Evolutionary conservation across 2,113 vertebrate genomes (phyloP).

Genomic region (Ranitomeya variabilis): DNA sequence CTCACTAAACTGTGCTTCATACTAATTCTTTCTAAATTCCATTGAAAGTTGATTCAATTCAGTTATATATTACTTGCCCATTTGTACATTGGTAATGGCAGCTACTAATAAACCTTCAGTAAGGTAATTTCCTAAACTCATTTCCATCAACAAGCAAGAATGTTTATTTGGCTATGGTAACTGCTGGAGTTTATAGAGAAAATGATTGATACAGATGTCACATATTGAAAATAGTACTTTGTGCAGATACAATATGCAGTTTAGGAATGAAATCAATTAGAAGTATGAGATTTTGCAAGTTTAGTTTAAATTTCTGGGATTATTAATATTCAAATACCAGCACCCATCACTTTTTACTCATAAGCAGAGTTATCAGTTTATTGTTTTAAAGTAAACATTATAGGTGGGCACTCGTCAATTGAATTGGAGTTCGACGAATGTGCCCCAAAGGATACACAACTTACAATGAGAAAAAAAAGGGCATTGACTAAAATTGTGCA

Average conservation of each 20-base stretch:
- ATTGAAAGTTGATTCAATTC: background rate
- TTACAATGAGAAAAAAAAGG: too few species aligned
- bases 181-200: background rate
- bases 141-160: conserved; percentile 18
- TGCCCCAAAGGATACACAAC: too few species aligned
- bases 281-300: background rate
- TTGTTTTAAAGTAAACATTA: too few species aligned
- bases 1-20: too few species aligned
- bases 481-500: too few species aligned
- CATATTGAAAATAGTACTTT: background rate
- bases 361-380: too few species aligned
- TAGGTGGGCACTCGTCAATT: background rate
- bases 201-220: conserved; percentile 15
- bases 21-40: background rate
- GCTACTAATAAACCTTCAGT: conserved; percentile 14
- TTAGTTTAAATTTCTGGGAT: background rate
- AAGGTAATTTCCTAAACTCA: conserved; percentile 29
- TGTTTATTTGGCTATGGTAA: conserved; percentile 38
- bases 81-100: background rate
- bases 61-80: background rate
- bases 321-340: background rate
- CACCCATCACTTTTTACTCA: background rate
- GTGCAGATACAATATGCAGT: background rate
- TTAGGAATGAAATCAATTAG: background rate
- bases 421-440: too few species aligned